Evolutionary conservation across 2,888 invertebrate genomes (phyloP).

Genomic region (Limnephilus rhombicus): DNA sequence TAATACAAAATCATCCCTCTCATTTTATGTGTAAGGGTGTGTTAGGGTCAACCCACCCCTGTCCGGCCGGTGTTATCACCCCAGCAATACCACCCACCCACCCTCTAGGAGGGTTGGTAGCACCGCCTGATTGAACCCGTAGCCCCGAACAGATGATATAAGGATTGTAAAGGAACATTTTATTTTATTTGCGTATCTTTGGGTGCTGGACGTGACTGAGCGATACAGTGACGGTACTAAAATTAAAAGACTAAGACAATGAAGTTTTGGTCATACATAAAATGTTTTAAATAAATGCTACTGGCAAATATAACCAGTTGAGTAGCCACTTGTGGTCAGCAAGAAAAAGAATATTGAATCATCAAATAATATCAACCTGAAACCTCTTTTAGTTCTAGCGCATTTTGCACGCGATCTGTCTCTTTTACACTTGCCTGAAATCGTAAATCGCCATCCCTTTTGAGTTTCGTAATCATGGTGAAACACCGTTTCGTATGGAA

Average conservation of each 20-base stretch:
- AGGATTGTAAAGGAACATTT: slow-evolving; percentile 58
- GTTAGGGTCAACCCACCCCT: slow-evolving; percentile 33
- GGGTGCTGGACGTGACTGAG: background rate
- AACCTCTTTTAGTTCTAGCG: too few species aligned
- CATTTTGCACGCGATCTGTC: too few species aligned
- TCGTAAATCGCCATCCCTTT: too few species aligned
- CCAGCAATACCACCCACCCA: background rate
- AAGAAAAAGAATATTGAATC: too few species aligned
- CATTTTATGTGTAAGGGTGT: background rate
- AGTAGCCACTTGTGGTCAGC: too few species aligned
- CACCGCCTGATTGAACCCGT: slow-evolving; percentile 60
- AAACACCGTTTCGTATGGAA: too few species aligned
- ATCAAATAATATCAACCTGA: too few species aligned
- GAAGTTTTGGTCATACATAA: too few species aligned
- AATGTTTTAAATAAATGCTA: too few species aligned
- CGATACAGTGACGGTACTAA: background rate
- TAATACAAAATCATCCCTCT: background rate
- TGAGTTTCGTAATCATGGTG: too few species aligned
- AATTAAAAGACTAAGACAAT: background rate
- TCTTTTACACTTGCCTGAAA: too few species aligned
- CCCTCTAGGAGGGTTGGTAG: slow-evolving; percentile 47
- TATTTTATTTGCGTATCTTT: slow-evolving; percentile 44
- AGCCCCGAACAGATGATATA: slow-evolving; percentile 34
- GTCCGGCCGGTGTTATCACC: slow-evolving; percentile 38
- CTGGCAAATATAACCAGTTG: too few species aligned